Percentiles rank a stretch among this genome's conserved stretches.
These are phyloP conservation scores for Caenorhabditis sulstoni DNA, from an alignment of 2,888 invertebrate species.

Conservation along the genomic window DNA sequence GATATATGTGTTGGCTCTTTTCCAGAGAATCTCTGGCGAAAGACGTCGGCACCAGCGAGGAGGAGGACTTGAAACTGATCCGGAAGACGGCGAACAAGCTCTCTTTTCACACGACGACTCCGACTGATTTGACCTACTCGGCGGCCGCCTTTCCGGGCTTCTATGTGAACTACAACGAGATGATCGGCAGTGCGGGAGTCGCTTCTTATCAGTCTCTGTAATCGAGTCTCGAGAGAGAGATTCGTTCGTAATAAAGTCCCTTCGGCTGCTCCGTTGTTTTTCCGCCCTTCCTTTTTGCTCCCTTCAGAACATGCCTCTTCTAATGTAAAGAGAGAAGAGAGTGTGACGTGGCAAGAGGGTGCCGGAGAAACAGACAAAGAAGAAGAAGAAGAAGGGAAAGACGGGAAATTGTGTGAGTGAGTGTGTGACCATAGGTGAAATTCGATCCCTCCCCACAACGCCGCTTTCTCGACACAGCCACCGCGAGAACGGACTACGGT, in stretches of 20 bases:
- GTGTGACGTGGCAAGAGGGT: conserved; percentile 26
- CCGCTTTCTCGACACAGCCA: neutral
- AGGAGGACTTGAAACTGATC: conserved; percentile 47
- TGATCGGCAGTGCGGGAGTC: conserved; percentile 27
- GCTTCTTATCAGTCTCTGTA: conserved; percentile 46
- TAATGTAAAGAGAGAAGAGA: conserved; percentile 26
- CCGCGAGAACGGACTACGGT: conserved; percentile 1
- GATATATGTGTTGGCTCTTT: neutral
- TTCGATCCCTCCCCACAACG: conserved; percentile 33
- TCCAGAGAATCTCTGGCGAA: conserved; percentile 36
- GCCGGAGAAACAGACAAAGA: too few relatives aligned
- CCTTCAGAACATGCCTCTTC: conserved; percentile 11
- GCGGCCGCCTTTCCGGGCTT: conserved; percentile 42
- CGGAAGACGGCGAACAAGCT: conserved; percentile 31
- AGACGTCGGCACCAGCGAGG: conserved; percentile 47
- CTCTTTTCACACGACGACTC: conserved; percentile 13
- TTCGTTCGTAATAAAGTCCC: conserved; percentile 1
- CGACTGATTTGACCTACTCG: conserved; percentile 25
- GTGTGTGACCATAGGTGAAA: conserved; percentile 52
- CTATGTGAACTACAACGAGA: conserved; percentile 58
- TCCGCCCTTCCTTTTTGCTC: neutral
- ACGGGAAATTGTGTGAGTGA: conserved; percentile 31
- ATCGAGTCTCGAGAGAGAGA: too few relatives aligned
- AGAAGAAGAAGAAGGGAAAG: conserved; percentile 1
- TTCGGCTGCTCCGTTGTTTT: conserved; percentile 2